Evolutionary conservation across 2,797 vertebrate genomes (phyloP).

Genomic region (Sebastes goodei): DNA sequence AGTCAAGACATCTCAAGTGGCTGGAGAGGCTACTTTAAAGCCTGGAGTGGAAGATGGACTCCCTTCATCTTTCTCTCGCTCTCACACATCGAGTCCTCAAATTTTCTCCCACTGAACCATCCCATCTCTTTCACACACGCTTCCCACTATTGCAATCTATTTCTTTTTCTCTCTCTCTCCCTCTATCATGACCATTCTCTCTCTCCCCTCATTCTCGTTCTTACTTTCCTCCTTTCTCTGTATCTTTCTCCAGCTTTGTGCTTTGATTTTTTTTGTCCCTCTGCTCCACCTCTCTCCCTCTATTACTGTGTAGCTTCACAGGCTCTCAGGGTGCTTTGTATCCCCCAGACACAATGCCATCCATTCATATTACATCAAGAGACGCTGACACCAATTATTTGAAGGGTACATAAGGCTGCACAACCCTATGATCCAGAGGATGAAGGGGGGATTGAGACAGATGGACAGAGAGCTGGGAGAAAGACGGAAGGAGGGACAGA

Average conservation of each 20-base stretch:
- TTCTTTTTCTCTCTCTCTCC: neutral
- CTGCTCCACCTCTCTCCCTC: conserved; percentile 37
- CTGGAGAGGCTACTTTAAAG: conserved; percentile 37
- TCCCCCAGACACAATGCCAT: conserved; percentile 68
- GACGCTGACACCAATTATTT: conserved; percentile 67
- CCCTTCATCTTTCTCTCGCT: conserved; percentile 51
- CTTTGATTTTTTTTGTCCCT: conserved; percentile 47
- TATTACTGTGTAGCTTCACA: conserved; percentile 39
- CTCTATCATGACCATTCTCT: conserved; percentile 15
- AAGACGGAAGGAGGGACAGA: conserved; percentile 9
- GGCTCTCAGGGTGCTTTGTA: conserved; percentile 64
- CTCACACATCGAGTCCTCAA: conserved; percentile 5
- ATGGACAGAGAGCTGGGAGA: conserved; percentile 36
- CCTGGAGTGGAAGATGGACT: conserved; percentile 23
- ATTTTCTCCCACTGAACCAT: conserved; percentile 28
- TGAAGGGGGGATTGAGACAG: conserved; percentile 42
- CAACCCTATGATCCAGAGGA: conserved; percentile 51
- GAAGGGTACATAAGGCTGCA: conserved; percentile 56
- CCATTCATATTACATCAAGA: conserved; percentile 77
- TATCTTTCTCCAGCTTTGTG: conserved; percentile 22
- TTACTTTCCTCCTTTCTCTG: neutral
- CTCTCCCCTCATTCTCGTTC: neutral
- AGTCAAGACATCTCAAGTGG: conserved; percentile 5
- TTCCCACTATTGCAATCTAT: neutral
- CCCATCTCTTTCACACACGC: conserved; percentile 9